Evolutionary conservation across 2,113 vertebrate genomes (phyloP), one percentile per base, ranked within the genome.

Genomic region (Dipodomys spectabilis): DNA sequence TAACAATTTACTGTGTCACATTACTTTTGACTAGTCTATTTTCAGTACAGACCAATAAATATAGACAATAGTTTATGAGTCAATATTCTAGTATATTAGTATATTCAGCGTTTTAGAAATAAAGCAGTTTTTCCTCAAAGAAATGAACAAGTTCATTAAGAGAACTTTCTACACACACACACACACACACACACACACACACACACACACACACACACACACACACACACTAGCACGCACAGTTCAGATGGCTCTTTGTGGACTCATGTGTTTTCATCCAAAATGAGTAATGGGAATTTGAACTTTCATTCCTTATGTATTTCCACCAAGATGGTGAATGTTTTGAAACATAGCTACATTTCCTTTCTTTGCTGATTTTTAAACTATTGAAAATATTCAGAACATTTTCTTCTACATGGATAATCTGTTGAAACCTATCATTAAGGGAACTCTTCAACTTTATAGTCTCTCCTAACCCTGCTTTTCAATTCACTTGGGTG

Each of bases 401-500:
- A 32, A 3, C 44, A 27, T 93, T 89, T 92, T 87, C 53, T 87
- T 86, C 57, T 72, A 45, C 39, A 65, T 0, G 82, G 78, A 78
- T 28, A 71, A 69, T 73, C 64, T 87, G 57, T 84, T 92, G 45
- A 82, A 93, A 73, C 5, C 44, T 32, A 30, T 39, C 28, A 39
- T 16, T 32, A 44, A 64, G 12, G 77, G 5, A 78, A 79, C 1
- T 68, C 83, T 88, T 6, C 62, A 11, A 75, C 32, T 5, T 28
- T 69, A 27, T 18, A 19, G 27, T 57, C 49, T 68, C 15, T 30
- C 18, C 49, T 60, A 25, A 5, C 18, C 16, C 4, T 53, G 44
- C 25, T 88, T 87, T 92, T 28, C 67, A 91, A 15, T 45, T 84
- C 49, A 91, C 45, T 25, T 87, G 45, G 74, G 10, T 71, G 32